Evolutionary conservation across 2,888 invertebrate genomes (phyloP).

Genomic region (Zele albiditarsus): DNA sequence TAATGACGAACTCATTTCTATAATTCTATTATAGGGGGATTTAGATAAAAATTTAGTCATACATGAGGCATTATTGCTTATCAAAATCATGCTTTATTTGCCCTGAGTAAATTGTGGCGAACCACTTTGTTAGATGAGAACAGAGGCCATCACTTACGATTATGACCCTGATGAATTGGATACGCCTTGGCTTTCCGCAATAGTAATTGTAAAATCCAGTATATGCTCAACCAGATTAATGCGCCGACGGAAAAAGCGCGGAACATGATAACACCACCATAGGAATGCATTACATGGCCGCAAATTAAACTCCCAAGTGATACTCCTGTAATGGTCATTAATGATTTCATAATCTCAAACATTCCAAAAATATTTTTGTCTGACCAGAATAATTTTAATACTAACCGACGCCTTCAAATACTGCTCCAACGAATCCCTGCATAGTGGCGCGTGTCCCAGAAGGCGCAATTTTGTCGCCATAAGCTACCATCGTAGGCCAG

Average conservation of each 20-base stretch:
- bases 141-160: constrained; percentile 65
- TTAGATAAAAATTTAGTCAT: constrained; percentile 24
- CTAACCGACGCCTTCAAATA: constrained; percentile 87
- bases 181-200: constrained; percentile 64
- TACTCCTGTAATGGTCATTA: constrained; percentile 74
- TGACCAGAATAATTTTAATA: background rate
- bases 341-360: background rate
- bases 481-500: constrained; percentile 91
- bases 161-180: constrained; percentile 66
- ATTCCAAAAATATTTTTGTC: background rate
- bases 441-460: constrained; percentile 90
- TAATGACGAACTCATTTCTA: background rate
- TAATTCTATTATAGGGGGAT: constrained; percentile 44
- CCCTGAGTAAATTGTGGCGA: background rate
- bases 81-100: background rate
- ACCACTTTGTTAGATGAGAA: background rate
- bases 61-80: background rate
- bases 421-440: constrained; percentile 88
- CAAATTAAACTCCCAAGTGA: constrained; percentile 86
- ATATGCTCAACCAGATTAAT: constrained; percentile 73
- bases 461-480: constrained; percentile 88
- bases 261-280: constrained; percentile 82
- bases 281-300: constrained; percentile 80
- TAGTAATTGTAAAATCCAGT: constrained; percentile 66
- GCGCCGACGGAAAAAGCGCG: constrained; percentile 82